Base-by-base conservation (phyloP, 2,113 vertebrate genomes). In the Pteropus alecto region DNA sequence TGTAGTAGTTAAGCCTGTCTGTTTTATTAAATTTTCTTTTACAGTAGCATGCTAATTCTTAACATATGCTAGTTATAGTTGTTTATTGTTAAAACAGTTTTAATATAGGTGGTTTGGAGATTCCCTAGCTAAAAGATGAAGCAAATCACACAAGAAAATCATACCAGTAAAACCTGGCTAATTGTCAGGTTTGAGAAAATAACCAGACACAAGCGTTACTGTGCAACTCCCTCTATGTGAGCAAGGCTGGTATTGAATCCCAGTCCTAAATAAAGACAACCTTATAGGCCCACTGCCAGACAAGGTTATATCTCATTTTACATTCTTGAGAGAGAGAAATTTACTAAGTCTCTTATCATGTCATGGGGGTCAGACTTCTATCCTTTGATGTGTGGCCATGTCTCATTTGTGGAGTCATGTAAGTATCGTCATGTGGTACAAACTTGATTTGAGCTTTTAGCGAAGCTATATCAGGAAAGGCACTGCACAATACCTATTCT, bases 171-270 rank as follows among this genome's bases (percentile, higher is more conserved):
- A 92, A 43, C 2, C 11, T 14, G 2, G 14, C 13, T 78, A 73
- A 26, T 63, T 56, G 18, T 58, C 21, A 48, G 54, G 21, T 51
- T 78, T 90, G 15, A 84, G 19, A 63, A 41, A 18, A 38, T 41
- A 93, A n/a, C 1, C 5, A 11, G 48, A 83, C 38, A 43, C 3
- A 88, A 43, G 7, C 18, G n/a, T 35, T 81, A 26, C 35, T 0
- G 1, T 4, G 18, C 0, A 2, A 56, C 0, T 6, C 3, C 8
- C 24, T 70, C 35, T 86, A 5, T 61, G 35, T 28, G 2, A 9
- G 12, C 2, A 73, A 74, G 24, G 22, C 22, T 87, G 28, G 26
- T 35, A 58, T 48, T 90, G 21, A 2, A 58, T 30, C 58, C 9
- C 13, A 78, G 15, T 28, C 19, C 19, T 1, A 28, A 68, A n/a